Base-by-base conservation (phyloP, 2,113 vertebrate genomes). In the Oxygymnocypris stewartii region DNA sequence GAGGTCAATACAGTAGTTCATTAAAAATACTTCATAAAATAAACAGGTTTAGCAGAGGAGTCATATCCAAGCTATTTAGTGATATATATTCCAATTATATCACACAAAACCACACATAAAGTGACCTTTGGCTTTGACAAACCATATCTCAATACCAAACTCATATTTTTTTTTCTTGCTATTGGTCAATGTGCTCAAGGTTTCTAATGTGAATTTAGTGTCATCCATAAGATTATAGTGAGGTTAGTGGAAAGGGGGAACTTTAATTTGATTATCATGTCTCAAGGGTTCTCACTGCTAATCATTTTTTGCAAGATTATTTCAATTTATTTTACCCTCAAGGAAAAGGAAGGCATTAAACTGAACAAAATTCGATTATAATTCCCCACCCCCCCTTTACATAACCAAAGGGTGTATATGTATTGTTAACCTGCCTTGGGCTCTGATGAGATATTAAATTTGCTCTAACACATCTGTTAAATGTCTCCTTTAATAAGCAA, bases 201-300 rank as follows among this genome's bases (percentile, higher is more conserved):
- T 61, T 69, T 44, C 75, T 82, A 40, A 86, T 88, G 88, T 51
- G 47, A 91, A 91, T 92, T 90, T 90, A 89, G 82, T 89, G 90
- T 61, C 87, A 85, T 87, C 78, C 84, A 82, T 89, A 84, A 91
- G 89, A 92, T 90, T 42, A 82, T 78, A 82, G 51, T 82, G 49
- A 74, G 80, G 86, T 90, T 90, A 79, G 86, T 80, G 76, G 87
- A 54, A 79, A 73, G 86, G 79, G 88, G 88, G 76, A 75, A 91
- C 84, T 91, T 89, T 94, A 93, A 93, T 93, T 91, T 93, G 91
- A 95, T 94, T 91, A 93, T 57, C 83, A 83, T 59, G 85, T 92
- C 93, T 90, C 82, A 35, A 28, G 91, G 92, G 91, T 88, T 88
- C 54, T 85, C 88, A 69, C 42, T 75, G 75, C 84, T 90, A 88